Base-by-base conservation (phyloP, 2,888 invertebrate species). In the Crioceris asparagi region DNA sequence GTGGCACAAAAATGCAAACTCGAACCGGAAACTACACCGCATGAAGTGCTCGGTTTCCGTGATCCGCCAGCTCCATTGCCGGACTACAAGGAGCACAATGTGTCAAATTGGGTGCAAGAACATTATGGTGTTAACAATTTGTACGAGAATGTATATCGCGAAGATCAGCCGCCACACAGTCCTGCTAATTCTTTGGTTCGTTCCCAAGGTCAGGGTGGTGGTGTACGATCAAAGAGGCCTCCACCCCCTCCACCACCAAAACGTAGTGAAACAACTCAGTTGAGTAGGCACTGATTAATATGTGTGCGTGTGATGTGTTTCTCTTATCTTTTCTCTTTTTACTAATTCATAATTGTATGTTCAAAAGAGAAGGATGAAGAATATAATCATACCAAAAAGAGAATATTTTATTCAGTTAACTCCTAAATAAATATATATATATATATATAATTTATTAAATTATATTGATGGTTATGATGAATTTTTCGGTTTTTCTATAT, bases 181-280 rank as follows among this genome's bases (percentile, higher is more conserved):
- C 62, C 64, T 1, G 49, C 62, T 12, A 61, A 62, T 40, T 36
- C 35, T 17, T 41, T 39, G 27, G 14, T 10, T 15, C n/a, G n/a
- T n/a, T n/a, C n/a, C 10, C 23, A 25, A 15, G 23, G 11, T 6
- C 12, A 17, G 15, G 36, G 35, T 4, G 35, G 41, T 11, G 48
- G 47, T 39, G 45, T 44, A 49, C 53, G 53, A 36, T 48, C 52
- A 52, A 80, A 83, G 59, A 70, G 83, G 49, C 86, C 86, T 30
- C 86, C 86, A 29, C 90, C 90, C 10, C 90, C 90, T 2, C 88
- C 88, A 19, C 88, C 88, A n/a, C 88, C 90, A 2, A 84, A 85
- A 50, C 75, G 90, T 43, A 84, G 85, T 57, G 87, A 88, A 58
- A 80, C 81, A n/a, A 86, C 85, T n/a, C 84, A 84, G 52, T 66